Percentiles rank a stretch among this genome's conserved stretches.
Evolutionary conservation across 2,113 vertebrate genomes (phyloP).

Genomic region (Lasiurus cinereus): DNA sequence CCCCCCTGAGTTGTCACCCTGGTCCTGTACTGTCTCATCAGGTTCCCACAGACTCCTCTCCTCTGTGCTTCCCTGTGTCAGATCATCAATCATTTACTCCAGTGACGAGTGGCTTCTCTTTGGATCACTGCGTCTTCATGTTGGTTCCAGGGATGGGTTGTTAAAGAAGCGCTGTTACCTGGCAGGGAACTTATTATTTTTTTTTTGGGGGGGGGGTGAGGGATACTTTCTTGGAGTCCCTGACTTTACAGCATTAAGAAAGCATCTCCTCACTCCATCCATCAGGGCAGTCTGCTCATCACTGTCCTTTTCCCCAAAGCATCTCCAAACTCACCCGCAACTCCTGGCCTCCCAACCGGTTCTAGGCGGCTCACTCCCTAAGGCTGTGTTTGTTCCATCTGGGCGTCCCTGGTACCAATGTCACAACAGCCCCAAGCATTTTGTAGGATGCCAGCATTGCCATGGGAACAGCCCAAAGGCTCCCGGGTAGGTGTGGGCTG

Average conservation of each 20-base stretch:
- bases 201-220: too few species aligned
- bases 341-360: not conserved
- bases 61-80: not conserved
- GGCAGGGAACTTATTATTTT: not conserved
- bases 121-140: not conserved
- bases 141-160: not conserved
- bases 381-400: not conserved
- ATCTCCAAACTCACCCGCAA: not conserved
- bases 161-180: not conserved
- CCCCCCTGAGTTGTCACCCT: not conserved
- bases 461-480: not conserved
- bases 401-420: not conserved
- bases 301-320: not conserved
- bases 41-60: not conserved
- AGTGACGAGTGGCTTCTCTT: not conserved
- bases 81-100: not conserved
- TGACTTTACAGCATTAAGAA: too few species aligned
- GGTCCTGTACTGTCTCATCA: not conserved
- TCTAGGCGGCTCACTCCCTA: not conserved
- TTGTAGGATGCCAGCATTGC: not conserved
- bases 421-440: not conserved
- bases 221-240: not conserved
- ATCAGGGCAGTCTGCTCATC: not conserved
- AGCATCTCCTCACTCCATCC: not conserved
- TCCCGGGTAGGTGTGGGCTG: not conserved